Percentiles rank a stretch among this genome's conserved stretches.
Evolutionary conservation across 2,797 vertebrate genomes (phyloP).

Genomic region (Hyperoplus lanceolatus): DNA sequence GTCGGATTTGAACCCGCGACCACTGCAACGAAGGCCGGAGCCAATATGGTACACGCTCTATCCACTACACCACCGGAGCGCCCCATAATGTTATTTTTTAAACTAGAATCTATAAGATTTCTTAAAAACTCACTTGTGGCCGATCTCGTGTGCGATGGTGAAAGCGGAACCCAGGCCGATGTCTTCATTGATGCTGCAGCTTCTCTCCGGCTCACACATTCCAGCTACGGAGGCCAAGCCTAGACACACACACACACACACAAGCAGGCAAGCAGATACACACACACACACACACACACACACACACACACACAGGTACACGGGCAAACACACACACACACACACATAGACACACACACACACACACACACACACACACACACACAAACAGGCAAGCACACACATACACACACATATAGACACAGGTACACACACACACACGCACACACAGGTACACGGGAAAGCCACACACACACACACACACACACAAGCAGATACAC

Average conservation of each 20-base stretch:
- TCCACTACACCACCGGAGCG: no score
- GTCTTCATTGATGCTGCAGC: conserved; percentile 99
- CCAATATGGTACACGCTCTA: no score
- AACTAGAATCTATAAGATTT: conserved; percentile 29
- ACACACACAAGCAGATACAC: conserved; percentile 67
- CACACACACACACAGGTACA: conserved; percentile 86
- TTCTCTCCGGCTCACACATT: conserved; percentile 99
- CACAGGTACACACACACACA: conserved; percentile 76
- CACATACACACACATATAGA: conserved; percentile 67
- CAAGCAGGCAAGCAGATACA: conserved; percentile 24
- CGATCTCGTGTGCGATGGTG: conserved; percentile 99
- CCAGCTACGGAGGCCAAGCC: conserved; percentile 99
- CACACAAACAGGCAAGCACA: conserved; percentile 89
- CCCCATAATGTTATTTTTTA: conserved; percentile 15
- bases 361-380: conserved; percentile 69
- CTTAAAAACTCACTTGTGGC: conserved; percentile 96
- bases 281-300: conserved; percentile 44
- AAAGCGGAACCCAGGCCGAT: conserved; percentile 98
- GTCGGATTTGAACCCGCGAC: no score
- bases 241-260: conserved; percentile 87
- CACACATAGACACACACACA: conserved; percentile 81
- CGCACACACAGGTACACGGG: conserved; percentile 82
- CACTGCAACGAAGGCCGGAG: no score
- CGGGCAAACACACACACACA: conserved; percentile 37
- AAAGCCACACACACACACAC: conserved; percentile 64